A percentile compares a stretch with the other conserved stretches of the same genome.
phyloP scores from a whole-genome alignment of 2,113 vertebrate species.

The Oophaga pumilio region DNA sequence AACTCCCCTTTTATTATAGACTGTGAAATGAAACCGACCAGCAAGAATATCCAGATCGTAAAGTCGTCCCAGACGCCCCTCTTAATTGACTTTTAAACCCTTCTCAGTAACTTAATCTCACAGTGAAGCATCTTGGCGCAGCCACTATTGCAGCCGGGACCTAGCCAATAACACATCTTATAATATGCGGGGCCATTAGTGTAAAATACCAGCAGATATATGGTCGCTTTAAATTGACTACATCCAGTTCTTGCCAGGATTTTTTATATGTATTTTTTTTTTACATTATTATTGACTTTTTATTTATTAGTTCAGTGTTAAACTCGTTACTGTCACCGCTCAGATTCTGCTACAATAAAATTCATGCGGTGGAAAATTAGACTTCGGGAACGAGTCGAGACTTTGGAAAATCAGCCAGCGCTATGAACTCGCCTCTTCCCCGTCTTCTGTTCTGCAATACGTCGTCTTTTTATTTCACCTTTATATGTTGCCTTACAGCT shows the following conservation, averaged over 20 bases:
- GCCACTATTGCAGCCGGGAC: background rate
- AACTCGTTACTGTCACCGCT: conserved; percentile 23
- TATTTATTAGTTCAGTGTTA: conserved; percentile 39
- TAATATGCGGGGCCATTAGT: background rate
- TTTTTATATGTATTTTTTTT: conserved; percentile 23
- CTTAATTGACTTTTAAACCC: background rate
- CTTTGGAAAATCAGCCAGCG: conserved; percentile 67
- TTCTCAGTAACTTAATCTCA: background rate
- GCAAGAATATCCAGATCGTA: background rate
- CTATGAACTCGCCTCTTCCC: conserved; percentile 67
- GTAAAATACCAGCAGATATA: background rate
- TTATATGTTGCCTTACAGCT: conserved; percentile 63
- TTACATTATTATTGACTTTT: conserved; percentile 55
- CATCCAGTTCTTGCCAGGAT: background rate
- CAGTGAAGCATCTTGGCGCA: background rate
- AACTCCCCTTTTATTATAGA: background rate
- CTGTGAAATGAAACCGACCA: background rate
- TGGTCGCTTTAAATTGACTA: background rate
- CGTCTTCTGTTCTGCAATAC: conserved; percentile 63
- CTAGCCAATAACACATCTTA: background rate
- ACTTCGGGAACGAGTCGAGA: conserved; percentile 64
- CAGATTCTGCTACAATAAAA: conserved; percentile 48
- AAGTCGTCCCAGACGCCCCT: background rate
- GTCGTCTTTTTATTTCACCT: conserved; percentile 65
- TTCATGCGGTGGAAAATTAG: conserved; percentile 63